Base-by-base conservation (phyloP, 2,797 vertebrate species). In the Hydrocynus forskahlii region DNA sequence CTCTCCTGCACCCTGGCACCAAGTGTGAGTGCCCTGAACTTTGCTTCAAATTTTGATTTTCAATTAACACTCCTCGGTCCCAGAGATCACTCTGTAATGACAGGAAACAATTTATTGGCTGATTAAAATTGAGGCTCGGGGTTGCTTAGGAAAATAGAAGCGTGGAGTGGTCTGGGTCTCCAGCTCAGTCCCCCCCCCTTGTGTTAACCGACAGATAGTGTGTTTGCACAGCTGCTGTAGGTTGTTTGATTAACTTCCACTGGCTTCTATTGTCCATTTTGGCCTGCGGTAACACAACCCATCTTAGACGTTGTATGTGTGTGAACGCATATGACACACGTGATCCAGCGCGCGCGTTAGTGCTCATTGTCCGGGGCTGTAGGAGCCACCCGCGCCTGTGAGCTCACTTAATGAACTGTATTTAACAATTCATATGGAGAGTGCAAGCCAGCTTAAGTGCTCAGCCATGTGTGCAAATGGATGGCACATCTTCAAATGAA, bases 81-180 rank as follows among this genome's bases (percentile, higher is more conserved):
- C 92, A 92, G 70, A 96, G 94, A 96, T 96, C 93, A 93, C 95
- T 95, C 96, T 96, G 94, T 95, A 97, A 97, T 97, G 96, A 94
- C 95, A 96, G 96, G 96, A 98, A 97, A 97, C 95, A 95, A 95
- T 97, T 97, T 96, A 96, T 97, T 96, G 95, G 93, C 94, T 96
- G 95, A 97, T 97, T 97, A 95, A 96, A 95, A 96, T 92, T 92
- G 93, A 96, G 94, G 94, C 91, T 92, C 92, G 91, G 92, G 92
- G 92, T 92, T 92, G 91, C 92, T 95, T 93, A 95, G 95, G 94
- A 94, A 95, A 95, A 95, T 92, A 95, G 85, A 75, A 89, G 92
- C 90, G 85, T 89, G 91, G 90, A 88, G 84, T 87, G 92, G 55
- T 54, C 75, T 67, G 9, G 60, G 35, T 71, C 75, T 92, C 90